These are phyloP conservation scores for Oscheius sp. DNA, from an alignment of 2,888 invertebrate species.

Conservation along the genomic window DNA sequence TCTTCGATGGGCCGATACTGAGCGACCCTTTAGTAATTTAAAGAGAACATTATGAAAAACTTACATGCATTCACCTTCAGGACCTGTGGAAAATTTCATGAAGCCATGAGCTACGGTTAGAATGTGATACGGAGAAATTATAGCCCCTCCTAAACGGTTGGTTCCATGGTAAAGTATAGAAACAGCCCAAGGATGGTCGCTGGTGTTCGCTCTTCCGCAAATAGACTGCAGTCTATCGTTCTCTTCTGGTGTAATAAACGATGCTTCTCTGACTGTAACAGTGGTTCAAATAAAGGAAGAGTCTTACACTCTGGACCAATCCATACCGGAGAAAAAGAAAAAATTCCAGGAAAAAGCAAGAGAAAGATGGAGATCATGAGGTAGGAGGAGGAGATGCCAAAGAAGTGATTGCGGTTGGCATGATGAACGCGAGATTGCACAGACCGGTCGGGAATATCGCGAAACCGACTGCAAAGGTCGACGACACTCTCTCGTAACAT, in stretches of 20 bases:
- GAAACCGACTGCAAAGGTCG: slow-evolving; percentile 28
- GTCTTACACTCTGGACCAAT: slow-evolving; percentile 20
- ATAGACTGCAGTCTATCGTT: slow-evolving; percentile 12
- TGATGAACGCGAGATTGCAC: slow-evolving; percentile 13
- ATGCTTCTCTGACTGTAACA: slow-evolving; percentile 11
- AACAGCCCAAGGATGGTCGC: slow-evolving; percentile 63
- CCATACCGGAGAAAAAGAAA: slow-evolving; percentile 19
- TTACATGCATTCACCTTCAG: slow-evolving; percentile 21
- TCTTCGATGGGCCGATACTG: slow-evolving; percentile 51
- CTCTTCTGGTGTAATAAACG: slow-evolving; percentile 16
- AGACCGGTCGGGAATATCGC: slow-evolving; percentile 21
- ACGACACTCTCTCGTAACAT: not conserved
- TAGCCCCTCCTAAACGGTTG: slow-evolving; percentile 60
- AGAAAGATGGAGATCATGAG: slow-evolving; percentile 4
- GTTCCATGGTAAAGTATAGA: slow-evolving; percentile 43
- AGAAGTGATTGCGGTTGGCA: not conserved
- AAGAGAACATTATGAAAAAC: not conserved
- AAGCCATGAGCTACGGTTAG: slow-evolving; percentile 69
- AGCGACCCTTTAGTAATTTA: slow-evolving; percentile 39
- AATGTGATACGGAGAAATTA: slow-evolving; percentile 68
- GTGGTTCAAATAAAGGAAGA: not conserved
- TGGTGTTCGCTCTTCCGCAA: slow-evolving; percentile 6
- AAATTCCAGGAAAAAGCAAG: not conserved
- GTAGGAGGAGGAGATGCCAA: slow-evolving; percentile 12
- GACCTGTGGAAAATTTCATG: slow-evolving; percentile 40